Evolutionary conservation across 2,113 vertebrate species (phyloP).

Genomic region (Neodon shergylaensis): DNA sequence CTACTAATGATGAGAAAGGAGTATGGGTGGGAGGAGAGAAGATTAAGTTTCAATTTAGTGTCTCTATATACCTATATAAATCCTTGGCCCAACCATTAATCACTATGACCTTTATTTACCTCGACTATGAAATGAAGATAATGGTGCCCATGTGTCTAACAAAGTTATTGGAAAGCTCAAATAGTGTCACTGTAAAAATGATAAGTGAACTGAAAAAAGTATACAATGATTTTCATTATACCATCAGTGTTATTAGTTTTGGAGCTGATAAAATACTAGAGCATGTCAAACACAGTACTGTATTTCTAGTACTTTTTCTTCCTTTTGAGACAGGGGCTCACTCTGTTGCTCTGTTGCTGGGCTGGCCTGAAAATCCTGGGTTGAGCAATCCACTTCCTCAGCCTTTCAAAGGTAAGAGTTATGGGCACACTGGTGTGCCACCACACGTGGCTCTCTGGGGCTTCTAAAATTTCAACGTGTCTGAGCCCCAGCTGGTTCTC

Average conservation of each 20-base stretch:
- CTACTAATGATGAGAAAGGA: not conserved
- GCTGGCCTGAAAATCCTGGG: not conserved
- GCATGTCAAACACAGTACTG: not conserved
- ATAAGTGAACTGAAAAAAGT: not conserved
- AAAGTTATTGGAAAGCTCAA: constrained; percentile 12
- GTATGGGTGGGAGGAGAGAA: too few species aligned
- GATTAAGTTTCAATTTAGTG: not conserved
- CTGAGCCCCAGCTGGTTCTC: not conserved
- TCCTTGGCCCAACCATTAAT: not conserved
- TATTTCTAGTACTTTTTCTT: not conserved
- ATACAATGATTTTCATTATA: not conserved
- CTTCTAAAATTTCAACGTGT: not conserved
- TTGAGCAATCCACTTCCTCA: not conserved
- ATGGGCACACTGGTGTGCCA: too few species aligned
- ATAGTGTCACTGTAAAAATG: not conserved
- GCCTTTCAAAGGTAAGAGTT: not conserved
- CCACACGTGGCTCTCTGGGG: not conserved
- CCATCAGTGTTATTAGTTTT: not conserved
- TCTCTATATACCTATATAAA: not conserved
- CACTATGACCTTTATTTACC: not conserved
- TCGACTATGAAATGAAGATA: not conserved
- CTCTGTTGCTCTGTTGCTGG: not conserved
- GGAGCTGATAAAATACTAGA: not conserved
- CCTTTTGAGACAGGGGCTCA: not conserved
- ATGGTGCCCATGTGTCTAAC: not conserved